Conservation (phyloP, 2,113 vertebrate genomes). For the Heptranchias perlo region DNA sequence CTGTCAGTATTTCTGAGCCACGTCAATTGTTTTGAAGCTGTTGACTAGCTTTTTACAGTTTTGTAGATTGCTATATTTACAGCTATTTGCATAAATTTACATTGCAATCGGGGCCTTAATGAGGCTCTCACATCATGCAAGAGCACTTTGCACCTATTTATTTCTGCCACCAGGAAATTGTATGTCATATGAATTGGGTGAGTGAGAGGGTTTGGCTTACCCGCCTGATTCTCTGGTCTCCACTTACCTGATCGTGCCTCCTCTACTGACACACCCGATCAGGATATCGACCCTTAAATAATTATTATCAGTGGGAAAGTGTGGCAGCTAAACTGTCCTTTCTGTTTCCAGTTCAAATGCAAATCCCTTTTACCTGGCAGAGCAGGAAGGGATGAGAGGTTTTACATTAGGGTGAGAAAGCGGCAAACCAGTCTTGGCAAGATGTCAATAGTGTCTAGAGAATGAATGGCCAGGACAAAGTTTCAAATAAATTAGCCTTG, state of each 20-base stretch:
- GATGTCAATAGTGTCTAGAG: background rate
- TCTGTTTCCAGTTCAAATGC: background rate
- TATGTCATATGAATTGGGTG: background rate
- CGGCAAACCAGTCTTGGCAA: background rate
- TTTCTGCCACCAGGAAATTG: background rate
- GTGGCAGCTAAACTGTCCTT: background rate
- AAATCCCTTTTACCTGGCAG: background rate
- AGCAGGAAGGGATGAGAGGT: background rate
- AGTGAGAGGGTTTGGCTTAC: background rate
- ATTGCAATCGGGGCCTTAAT: background rate
- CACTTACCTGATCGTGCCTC: background rate
- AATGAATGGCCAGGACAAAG: background rate
- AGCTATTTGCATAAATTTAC: background rate
- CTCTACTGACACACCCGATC: background rate
- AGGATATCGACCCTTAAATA: background rate
- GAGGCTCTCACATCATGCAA: background rate
- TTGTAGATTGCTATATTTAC: background rate
- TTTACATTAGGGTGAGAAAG: background rate
- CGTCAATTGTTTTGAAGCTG: too few species aligned
- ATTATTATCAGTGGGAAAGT: background rate
- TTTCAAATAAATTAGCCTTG: background rate
- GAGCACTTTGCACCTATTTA: background rate
- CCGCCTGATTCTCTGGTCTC: background rate
- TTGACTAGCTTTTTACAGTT: background rate
- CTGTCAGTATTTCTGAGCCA: background rate